A percentile compares a stretch with the other conserved stretches of the same genome.
These are phyloP conservation scores for Strigamia transsilvanica DNA, from an alignment of 2,888 invertebrate species.

Conservation along the genomic window DNA sequence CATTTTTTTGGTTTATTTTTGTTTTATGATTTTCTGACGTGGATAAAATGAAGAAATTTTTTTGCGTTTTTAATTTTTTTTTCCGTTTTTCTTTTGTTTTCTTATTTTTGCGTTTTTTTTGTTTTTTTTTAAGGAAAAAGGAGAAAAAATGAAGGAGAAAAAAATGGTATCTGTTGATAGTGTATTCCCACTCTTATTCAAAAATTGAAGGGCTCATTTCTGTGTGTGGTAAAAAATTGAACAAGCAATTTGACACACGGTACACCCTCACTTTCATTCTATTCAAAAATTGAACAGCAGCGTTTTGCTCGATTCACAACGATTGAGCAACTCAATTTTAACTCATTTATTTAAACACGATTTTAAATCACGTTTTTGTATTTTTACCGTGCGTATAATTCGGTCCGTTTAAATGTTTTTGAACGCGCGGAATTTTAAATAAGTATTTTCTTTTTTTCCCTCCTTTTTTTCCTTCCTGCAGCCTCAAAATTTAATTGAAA, in stretches of 20 bases:
- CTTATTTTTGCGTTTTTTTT: background rate
- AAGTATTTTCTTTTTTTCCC: background rate
- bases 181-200: conserved; percentile 40
- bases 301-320: conserved; percentile 36
- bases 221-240: conserved; percentile 29
- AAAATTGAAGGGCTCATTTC: conserved; percentile 28
- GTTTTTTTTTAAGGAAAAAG: background rate
- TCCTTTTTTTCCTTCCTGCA: background rate
- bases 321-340: conserved; percentile 29
- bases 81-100: background rate
- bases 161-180: conserved; percentile 2
- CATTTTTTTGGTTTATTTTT: no score
- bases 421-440: conserved; percentile 33
- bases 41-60: no score
- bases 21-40: no score
- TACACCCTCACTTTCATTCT: conserved; percentile 34
- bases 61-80: background rate
- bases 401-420: background rate
- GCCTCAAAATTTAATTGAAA: conserved; percentile 36
- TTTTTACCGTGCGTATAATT: background rate
- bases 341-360: conserved; percentile 21
- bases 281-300: conserved; percentile 33
- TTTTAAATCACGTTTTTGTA: background rate
- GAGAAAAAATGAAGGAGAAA: background rate
- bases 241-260: conserved; percentile 24